A percentile compares a stretch with the other conserved stretches of the same genome.
These are phyloP conservation scores for Ctenoplectra terminalis DNA, from an alignment of 1,140 invertebrate genomes.

Conservation along the genomic window DNA sequence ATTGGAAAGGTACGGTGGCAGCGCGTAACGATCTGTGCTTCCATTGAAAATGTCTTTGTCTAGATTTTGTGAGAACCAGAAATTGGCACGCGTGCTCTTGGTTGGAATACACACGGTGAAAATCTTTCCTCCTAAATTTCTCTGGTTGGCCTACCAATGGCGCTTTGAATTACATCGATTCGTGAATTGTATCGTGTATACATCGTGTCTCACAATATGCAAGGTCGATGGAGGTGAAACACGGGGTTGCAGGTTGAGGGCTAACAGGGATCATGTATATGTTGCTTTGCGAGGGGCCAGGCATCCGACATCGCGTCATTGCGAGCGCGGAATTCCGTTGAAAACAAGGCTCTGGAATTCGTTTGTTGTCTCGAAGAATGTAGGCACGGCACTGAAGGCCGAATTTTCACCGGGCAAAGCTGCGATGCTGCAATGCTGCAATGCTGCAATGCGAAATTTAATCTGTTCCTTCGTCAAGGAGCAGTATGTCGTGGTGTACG, in stretches of 20 bases:
- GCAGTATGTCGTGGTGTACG: no score
- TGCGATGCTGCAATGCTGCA: no score
- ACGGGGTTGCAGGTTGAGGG: background rate
- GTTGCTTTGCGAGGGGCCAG: constrained; percentile 35
- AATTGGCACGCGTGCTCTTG: constrained; percentile 15
- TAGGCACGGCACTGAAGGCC: background rate
- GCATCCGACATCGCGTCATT: constrained; percentile 46
- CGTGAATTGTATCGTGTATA: constrained; percentile 47
- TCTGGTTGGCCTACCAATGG: background rate
- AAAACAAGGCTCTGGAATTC: constrained; percentile 47
- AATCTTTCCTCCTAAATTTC: background rate
- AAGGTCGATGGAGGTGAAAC: background rate
- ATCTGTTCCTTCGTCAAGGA: constrained; percentile 1
- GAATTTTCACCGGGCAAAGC: background rate
- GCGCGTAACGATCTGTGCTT: constrained; percentile 16
- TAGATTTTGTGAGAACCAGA: background rate
- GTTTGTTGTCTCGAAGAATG: constrained; percentile 44
- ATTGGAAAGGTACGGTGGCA: no score
- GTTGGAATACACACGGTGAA: background rate
- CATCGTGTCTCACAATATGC: constrained; percentile 27
- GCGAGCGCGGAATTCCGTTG: constrained; percentile 33
- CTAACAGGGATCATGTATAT: background rate
- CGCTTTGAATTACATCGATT: constrained; percentile 69
- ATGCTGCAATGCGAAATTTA: background rate
- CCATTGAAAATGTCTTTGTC: constrained; percentile 15